phyloP scores from a whole-genome alignment of 2,888 invertebrate species.

The Coleophora deauratella region DNA sequence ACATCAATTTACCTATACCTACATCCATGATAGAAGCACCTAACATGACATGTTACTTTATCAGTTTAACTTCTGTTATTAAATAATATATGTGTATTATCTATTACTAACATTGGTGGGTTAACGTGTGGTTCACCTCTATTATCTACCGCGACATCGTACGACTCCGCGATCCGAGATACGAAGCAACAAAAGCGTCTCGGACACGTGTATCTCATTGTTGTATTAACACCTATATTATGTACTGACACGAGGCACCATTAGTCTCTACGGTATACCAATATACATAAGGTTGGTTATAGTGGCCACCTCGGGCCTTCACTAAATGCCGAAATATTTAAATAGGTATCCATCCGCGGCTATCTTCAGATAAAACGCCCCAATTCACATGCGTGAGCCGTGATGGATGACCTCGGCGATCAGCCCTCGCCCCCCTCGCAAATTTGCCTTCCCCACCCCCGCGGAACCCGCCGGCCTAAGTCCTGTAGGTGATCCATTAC shows the following conservation, averaged over 20 bases:
- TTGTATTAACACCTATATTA: too few species aligned
- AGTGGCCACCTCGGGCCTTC: conserved; percentile 13
- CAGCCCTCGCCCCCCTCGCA: conserved; percentile 65
- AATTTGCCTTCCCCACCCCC: conserved; percentile 59
- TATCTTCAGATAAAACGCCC: conserved; percentile 72
- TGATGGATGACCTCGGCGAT: conserved; percentile 72
- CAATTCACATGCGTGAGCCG: conserved; percentile 73
- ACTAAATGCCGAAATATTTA: conserved; percentile 70
- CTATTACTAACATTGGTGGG: background rate
- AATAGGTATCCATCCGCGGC: conserved; percentile 65
- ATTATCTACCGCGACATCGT: conserved; percentile 36
- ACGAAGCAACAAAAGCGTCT: too few species aligned
- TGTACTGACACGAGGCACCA: too few species aligned
- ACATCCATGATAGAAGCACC: too few species aligned
- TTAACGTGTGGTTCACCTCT: conserved; percentile 16
- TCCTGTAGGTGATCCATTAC: conserved; percentile 73
- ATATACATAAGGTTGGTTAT: too few species aligned
- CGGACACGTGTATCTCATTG: too few species aligned
- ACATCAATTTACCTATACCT: too few species aligned
- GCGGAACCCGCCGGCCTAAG: conserved; percentile 41
- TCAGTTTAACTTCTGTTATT: too few species aligned
- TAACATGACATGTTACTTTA: too few species aligned
- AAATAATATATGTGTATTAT: too few species aligned
- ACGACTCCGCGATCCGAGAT: background rate
- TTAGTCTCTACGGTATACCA: too few species aligned